Evolutionary conservation across 2,888 invertebrate genomes (phyloP), one percentile per base, ranked within the genome.

Genomic region (Protodeltote pygarga): DNA sequence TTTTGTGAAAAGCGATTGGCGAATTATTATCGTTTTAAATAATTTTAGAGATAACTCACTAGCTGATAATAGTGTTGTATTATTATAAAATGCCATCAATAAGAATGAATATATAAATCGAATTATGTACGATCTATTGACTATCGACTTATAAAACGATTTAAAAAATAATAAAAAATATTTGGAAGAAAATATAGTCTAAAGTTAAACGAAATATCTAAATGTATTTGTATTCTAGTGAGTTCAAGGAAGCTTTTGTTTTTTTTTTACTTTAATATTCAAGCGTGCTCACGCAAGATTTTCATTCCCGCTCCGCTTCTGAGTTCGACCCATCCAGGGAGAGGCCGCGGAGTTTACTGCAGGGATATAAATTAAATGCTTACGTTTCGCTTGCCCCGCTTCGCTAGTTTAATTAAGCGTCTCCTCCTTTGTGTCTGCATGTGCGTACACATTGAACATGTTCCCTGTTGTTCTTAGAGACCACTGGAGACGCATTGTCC

Each of bases 311-410:
- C 79, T 76, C 34, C 72, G 71, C 82, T 74, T 65, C 61, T 77
- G 52, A 54, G 55, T 67, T 82, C 73, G 68, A 31, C 57, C 74
- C 78, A 70, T 64, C 54, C 71, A 72, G 73, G 76, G 81, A 82
- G 81, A 83, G 79, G 83, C 80, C 87, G 90, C 86, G 87, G 85
- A 89, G 84, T 89, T 85, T 89, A 90, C 89, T 90, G 91, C 91
- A 89, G 89, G 86, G 85, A 86, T 89, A 90, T 91, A 91, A 90
- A 91, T 90, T 91, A 88, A 90, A 89, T 89, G 91, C 91, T 90
- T 91, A 89, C 91, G 88, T 90, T 90, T 90, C 85, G 87, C 87
- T 79, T 77, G 85, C 86, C 82, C 82, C 82, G 87, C 87, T 88
- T 76, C 79, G 85, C 89, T 88, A 88, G 89, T 90, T 91, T 92